phyloP scores from a whole-genome alignment of 2,797 vertebrate genomes.

The Brotula barbata region DNA sequence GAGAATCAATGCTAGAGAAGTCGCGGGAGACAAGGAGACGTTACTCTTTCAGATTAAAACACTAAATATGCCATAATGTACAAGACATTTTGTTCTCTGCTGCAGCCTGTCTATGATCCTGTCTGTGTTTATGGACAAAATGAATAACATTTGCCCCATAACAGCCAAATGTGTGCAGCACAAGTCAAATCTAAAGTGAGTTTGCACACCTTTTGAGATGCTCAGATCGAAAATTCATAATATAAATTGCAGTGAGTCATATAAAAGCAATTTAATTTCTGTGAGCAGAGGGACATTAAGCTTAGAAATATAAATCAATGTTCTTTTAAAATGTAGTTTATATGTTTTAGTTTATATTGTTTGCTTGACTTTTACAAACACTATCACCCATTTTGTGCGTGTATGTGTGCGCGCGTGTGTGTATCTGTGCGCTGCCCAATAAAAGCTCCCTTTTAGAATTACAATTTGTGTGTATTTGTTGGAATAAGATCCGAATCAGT shows the following conservation, averaged over 20 bases:
- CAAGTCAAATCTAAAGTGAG: not conserved
- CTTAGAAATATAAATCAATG: not conserved
- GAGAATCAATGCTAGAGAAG: conserved; percentile 43
- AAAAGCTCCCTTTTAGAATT: not conserved
- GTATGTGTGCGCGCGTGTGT: not conserved
- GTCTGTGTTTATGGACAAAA: not conserved
- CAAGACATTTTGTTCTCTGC: conserved; percentile 52
- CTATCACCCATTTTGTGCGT: not conserved
- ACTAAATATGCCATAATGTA: conserved; percentile 64
- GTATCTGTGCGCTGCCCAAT: not conserved
- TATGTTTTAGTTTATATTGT: not conserved
- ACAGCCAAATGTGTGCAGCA: too few species aligned
- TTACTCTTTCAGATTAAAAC: conserved; percentile 69
- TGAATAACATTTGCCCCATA: not conserved
- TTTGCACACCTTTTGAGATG: conserved; percentile 2
- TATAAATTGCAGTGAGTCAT: not conserved
- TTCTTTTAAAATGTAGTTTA: not conserved
- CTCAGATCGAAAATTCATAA: not conserved
- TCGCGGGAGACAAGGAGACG: conserved; percentile 51
- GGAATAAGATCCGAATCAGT: conserved; percentile 21
- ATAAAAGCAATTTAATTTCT: not conserved
- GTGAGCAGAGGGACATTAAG: not conserved
- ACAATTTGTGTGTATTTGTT: conserved; percentile 2
- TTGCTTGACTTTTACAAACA: not conserved
- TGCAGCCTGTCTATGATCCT: conserved; percentile 42